Evolutionary conservation across 2,797 vertebrate species (phyloP).

Genomic region (Hippoglossus hippoglossus): DNA sequence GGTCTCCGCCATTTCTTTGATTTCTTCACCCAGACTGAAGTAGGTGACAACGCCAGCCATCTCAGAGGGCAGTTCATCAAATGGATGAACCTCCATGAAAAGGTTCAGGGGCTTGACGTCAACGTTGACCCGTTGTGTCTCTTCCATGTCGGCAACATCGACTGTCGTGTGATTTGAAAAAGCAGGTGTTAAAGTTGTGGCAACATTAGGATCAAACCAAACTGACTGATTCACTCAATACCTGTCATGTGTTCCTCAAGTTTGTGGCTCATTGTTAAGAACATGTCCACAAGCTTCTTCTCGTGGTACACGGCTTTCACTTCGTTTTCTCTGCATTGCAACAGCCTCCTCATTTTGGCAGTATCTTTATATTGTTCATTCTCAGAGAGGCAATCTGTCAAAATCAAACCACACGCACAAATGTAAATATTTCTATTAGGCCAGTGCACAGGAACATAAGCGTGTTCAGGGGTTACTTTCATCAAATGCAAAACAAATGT

Average conservation of each 20-base stretch:
- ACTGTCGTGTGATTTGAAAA: slow-evolving; percentile 56
- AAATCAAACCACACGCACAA: slow-evolving; percentile 12
- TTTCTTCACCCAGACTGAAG: slow-evolving; percentile 80
- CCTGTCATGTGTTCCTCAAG: slow-evolving; percentile 84
- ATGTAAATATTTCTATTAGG: not conserved
- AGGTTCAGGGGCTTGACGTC: slow-evolving; percentile 57
- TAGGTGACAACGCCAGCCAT: slow-evolving; percentile 67
- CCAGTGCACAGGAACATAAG: rapidly evolving
- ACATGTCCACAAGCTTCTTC: slow-evolving; percentile 76
- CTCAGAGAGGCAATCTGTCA: slow-evolving; percentile 79
- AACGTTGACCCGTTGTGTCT: slow-evolving; percentile 74
- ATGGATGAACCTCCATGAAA: slow-evolving; percentile 75
- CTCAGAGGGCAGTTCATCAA: slow-evolving; percentile 20
- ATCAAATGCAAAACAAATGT: not conserved
- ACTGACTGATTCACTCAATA: slow-evolving; percentile 48
- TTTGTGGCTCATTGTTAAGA: slow-evolving; percentile 86
- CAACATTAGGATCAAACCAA: not conserved
- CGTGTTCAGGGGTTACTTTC: not conserved
- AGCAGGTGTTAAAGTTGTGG: not conserved
- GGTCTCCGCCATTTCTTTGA: slow-evolving; percentile 73
- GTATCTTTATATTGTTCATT: slow-evolving; percentile 64
- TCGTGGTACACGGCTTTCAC: slow-evolving; percentile 77
- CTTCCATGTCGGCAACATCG: slow-evolving; percentile 72
- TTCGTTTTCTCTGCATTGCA: slow-evolving; percentile 80
- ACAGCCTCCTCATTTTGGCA: slow-evolving; percentile 71